Conservation (phyloP, 2,797 vertebrate genomes). For the Petrocephalus sullivani region DNA sequence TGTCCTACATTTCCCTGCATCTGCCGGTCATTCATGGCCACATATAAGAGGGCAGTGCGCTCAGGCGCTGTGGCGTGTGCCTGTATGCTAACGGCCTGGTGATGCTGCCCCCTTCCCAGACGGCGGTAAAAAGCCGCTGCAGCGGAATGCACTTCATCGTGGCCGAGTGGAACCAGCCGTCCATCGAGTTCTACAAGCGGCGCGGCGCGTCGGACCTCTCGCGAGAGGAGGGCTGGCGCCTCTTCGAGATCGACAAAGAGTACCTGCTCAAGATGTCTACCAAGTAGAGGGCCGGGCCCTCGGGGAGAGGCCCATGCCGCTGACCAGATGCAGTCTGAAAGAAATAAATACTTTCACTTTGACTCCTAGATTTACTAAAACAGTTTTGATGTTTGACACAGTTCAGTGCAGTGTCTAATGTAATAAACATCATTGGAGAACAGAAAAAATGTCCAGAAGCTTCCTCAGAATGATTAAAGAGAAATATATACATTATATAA, state of each 20-base stretch:
- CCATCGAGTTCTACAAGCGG: slow-evolving; percentile 60
- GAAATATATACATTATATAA: background rate
- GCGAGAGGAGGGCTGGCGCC: slow-evolving; percentile 66
- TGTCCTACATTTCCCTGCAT: background rate
- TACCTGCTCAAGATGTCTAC: slow-evolving; percentile 51
- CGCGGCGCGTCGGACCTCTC: slow-evolving; percentile 60
- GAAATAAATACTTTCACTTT: background rate
- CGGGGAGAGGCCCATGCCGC: background rate
- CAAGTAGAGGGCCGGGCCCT: slow-evolving; percentile 27
- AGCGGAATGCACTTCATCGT: slow-evolving; percentile 73
- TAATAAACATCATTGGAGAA: background rate
- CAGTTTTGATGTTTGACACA: background rate
- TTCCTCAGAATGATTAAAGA: background rate
- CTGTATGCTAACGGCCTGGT: background rate
- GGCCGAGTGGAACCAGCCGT: slow-evolving; percentile 63
- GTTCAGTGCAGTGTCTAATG: background rate
- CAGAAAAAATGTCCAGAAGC: background rate
- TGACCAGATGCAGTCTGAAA: background rate
- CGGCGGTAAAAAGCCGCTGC: slow-evolving; percentile 63
- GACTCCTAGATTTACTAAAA: background rate
- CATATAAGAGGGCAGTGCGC: background rate
- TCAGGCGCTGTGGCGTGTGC: background rate
- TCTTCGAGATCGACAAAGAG: slow-evolving; percentile 65
- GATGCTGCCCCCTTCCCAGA: slow-evolving; percentile 45
- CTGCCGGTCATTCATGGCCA: slow-evolving; percentile 1